Evolutionary conservation across 2,113 vertebrate genomes (phyloP), one percentile per base, ranked within the genome.

Genomic region (Nesogale talazaci): DNA sequence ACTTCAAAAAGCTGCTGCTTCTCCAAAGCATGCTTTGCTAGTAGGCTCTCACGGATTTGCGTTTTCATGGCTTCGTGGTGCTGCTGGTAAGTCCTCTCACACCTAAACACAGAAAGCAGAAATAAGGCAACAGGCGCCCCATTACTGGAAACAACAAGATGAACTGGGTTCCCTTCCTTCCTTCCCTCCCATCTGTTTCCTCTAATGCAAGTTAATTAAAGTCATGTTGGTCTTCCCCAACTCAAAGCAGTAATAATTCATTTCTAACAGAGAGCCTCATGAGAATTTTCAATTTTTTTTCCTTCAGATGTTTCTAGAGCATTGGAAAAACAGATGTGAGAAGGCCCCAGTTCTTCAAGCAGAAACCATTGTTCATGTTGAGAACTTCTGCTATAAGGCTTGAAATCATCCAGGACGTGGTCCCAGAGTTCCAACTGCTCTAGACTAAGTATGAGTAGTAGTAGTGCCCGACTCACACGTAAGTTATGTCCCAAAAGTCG

Each of bases 21-120:
- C 95, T 99, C 98, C 87, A 90, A 85, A 4, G 97, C 57, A 20
- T 98, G 98, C 52, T 98, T 98, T 86, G 98, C 97, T 86, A 92
- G 61, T 46, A 99, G 97, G 80, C 99, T 98, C 20, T 98, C 98
- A 70, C 97, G 98, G 75, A 99, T 98, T 31, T 96, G 97, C 63
- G 97, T 97, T 98, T 99, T 99, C 94, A 98, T 98, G 52, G 99
- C 99, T 36, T 99, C 98, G 36, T 99, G 98, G 94, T 98, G 99
- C 94, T 99, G 99, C 95, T 98, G 98, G 19, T 99, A 98, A 40
- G 98, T 99, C 95, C 98, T 97, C 94, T 99, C 99, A 95, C 98
- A 98, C 93, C 99, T 99, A 86, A 0, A 2, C 74, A 84, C 83
- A 94, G 61, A 95, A 6, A 52, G n/a, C 0, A 1, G 82, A 29